Base-by-base conservation (phyloP, 2,888 invertebrate genomes). In the Caenorhabditis afra region DNA sequence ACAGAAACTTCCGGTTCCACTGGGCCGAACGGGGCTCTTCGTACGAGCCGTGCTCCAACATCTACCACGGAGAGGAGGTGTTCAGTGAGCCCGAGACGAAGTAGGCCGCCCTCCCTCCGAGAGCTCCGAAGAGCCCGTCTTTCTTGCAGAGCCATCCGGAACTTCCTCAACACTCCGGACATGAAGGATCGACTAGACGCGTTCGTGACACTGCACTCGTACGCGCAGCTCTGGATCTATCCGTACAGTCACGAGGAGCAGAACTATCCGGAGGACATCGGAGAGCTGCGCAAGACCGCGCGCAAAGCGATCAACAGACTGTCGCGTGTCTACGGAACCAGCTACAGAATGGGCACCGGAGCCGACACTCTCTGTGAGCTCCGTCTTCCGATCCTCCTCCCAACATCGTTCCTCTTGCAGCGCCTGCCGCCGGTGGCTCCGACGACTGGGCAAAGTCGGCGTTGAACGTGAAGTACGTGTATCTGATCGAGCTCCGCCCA, bases 191-290 rank as follows among this genome's bases (percentile, higher is more conserved):
- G 88, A 7, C 81, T 90, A n/a, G 88, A 90, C 55, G 90, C 88
- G 7, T 90, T 90, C 76, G 81, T 90, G 16, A 90, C 90, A 1
- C 75, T 90, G 18, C 90, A 90, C 77, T 88, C 90, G 1, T 90
- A 90, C 70, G 88, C 89, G 7, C 90, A 90, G 55, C 76, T 90
- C 11, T 90, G 89, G 89, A 88, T 89, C n/a, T 88, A 90, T 73
- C 88, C 90, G 7, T 90, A 82, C 81, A 85, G 86, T n/a, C 90
- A 90, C 58, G 75, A 80, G 12, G 80, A 79, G n/a, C 78, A 79
- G 14, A 78, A 58, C 22, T 88, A 87, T 73, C 89, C 90, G 10
- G 81, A 78, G 23, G 90, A 90, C 59, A 80, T 88, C 20, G 82
- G 77, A 23, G 84, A 89, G n/a, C 58, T 90, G 84, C 75, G 86